phyloP scores from a whole-genome alignment of 2,113 vertebrate species.

The Cariama cristata region DNA sequence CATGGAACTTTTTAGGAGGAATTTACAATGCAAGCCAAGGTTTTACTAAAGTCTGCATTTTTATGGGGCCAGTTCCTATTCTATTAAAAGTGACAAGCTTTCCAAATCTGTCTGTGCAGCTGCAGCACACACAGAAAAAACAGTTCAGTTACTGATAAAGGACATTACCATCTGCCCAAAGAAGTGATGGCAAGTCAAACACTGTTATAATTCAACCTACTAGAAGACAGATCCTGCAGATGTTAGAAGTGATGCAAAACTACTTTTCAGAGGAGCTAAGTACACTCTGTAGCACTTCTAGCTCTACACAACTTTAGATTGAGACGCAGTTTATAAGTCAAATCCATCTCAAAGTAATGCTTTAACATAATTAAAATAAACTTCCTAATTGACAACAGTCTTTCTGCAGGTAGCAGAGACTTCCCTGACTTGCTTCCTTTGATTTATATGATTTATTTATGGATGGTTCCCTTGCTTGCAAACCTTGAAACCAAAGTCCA shows the following conservation, averaged over 20 bases:
- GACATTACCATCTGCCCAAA: neutral
- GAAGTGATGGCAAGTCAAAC: neutral
- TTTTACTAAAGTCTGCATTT: neutral
- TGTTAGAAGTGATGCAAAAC: neutral
- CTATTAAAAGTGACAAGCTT: neutral
- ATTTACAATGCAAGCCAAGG: neutral
- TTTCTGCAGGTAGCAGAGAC: neutral
- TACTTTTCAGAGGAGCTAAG: neutral
- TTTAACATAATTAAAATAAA: neutral
- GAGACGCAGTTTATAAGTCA: neutral
- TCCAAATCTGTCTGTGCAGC: neutral
- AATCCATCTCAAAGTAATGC: neutral
- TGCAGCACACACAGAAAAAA: neutral
- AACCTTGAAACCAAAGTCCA: neutral
- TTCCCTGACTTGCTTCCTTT: neutral
- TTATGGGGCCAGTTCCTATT: neutral
- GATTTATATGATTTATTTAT: neutral
- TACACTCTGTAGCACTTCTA: neutral
- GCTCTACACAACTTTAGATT: neutral
- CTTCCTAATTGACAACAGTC: neutral
- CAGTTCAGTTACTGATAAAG: neutral
- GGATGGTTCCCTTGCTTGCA: neutral
- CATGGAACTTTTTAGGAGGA: neutral
- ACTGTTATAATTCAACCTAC: neutral
- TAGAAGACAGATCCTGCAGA: neutral